Evolutionary conservation across 2,113 vertebrate genomes (phyloP).

Genomic region (Tachycineta bicolor): DNA sequence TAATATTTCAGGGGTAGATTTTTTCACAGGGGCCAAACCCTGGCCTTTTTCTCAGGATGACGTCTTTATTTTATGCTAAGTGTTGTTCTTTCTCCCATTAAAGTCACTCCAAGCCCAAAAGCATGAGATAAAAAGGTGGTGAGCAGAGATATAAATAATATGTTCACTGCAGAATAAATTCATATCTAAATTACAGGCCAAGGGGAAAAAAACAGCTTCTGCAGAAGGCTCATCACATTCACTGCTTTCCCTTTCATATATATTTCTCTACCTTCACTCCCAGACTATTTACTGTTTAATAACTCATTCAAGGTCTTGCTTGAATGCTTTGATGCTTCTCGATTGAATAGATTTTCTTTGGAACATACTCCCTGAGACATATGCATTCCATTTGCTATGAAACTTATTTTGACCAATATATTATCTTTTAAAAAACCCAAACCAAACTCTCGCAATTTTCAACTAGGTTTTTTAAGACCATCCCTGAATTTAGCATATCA

Average conservation of each 20-base stretch:
- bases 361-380: conserved; percentile 16
- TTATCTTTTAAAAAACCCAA: neutral
- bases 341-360: conserved; percentile 49
- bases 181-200: conserved; percentile 24
- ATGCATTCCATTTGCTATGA: neutral
- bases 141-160: conserved; percentile 35
- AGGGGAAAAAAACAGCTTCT: neutral
- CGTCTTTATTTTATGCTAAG: conserved; percentile 18
- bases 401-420: neutral
- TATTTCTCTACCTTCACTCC: conserved; percentile 52
- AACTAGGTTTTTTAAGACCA: neutral
- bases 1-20: conserved; percentile 21
- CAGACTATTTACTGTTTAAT: conserved; percentile 70
- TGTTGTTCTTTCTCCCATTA: neutral
- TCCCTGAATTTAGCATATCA: neutral
- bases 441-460: neutral
- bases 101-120: conserved; percentile 16
- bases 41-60: neutral
- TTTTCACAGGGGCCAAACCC: neutral
- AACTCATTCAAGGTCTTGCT: conserved; percentile 59
- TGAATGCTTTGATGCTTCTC: conserved; percentile 59
- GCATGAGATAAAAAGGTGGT: conserved; percentile 18
- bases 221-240: conserved; percentile 36
- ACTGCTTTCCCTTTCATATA: conserved; percentile 31
- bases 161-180: conserved; percentile 46